These are phyloP conservation scores for Brassicogethes aeneus DNA, from an alignment of 2,888 invertebrate genomes.

Conservation along the genomic window DNA sequence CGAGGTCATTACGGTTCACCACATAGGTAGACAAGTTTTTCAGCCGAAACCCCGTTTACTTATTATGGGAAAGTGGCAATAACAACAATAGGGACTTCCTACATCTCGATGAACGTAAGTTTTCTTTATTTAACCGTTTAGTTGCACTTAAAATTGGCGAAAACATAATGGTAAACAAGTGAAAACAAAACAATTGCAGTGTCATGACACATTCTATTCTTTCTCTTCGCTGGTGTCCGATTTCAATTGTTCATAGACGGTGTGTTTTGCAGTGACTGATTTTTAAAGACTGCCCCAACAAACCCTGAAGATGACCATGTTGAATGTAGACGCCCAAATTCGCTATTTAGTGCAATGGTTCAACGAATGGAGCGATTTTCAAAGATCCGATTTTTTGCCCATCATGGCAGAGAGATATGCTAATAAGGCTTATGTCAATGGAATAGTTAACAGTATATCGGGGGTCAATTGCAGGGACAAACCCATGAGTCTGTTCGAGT, in stretches of 20 bases:
- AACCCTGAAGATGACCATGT: constrained; percentile 24
- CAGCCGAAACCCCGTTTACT: neutral
- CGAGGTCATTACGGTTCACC: constrained; percentile 34
- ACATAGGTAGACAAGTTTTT: constrained; percentile 11
- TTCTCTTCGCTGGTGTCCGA: constrained; percentile 19
- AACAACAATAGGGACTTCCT: neutral
- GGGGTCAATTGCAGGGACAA: constrained; percentile 61
- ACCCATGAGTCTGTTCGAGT: constrained; percentile 75
- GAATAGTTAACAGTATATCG: constrained; percentile 59
- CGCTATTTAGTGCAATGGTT: constrained; percentile 82
- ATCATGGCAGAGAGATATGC: constrained; percentile 60
- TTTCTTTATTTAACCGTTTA: neutral
- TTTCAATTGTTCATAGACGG: neutral
- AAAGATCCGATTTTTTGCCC: constrained; percentile 74
- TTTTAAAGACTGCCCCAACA: constrained; percentile 17
- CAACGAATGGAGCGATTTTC: constrained; percentile 81
- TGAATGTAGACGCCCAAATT: constrained; percentile 63
- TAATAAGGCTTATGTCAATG: constrained; percentile 59
- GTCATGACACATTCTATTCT: constrained; percentile 25
- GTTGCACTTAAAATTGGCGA: too few relatives aligned
- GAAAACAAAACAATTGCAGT: constrained; percentile 21
- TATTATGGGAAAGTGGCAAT: too few relatives aligned
- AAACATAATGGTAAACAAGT: neutral
- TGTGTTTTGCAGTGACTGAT: constrained; percentile 23
- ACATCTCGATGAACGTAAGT: constrained; percentile 8